Evolutionary conservation across 2,888 invertebrate genomes (phyloP).

Genomic region (Mythimna albipuncta): DNA sequence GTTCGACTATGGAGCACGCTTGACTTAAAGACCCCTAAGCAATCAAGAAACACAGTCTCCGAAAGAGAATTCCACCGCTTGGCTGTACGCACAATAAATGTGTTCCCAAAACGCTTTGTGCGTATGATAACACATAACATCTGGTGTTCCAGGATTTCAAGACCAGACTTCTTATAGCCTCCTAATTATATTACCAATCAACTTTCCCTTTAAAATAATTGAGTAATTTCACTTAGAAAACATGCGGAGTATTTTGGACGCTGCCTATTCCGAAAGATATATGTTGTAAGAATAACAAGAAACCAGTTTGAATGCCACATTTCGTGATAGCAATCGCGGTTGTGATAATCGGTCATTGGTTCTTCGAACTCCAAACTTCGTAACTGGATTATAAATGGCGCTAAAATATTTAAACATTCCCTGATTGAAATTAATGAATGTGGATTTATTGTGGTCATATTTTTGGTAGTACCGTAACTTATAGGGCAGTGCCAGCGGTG

Average conservation of each 20-base stretch:
- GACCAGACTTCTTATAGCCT: not conserved
- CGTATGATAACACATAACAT: too few relatives aligned
- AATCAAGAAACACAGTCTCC: too few relatives aligned
- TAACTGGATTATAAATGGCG: conserved; percentile 61
- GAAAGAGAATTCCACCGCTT: too few relatives aligned
- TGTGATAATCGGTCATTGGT: conserved; percentile 63
- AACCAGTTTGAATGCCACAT: conserved; percentile 56
- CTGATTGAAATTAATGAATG: conserved; percentile 51
- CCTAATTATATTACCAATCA: not conserved
- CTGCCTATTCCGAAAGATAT: conserved; percentile 50
- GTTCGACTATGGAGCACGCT: too few relatives aligned
- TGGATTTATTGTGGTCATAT: conserved; percentile 49
- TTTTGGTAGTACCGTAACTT: conserved; percentile 19
- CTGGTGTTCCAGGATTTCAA: not conserved
- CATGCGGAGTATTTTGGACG: conserved; percentile 26
- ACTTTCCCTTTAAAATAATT: conserved; percentile 11
- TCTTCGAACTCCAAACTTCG: conserved; percentile 25
- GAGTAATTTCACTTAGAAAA: conserved; percentile 39
- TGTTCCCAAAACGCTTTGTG: too few relatives aligned
- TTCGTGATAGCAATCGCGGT: conserved; percentile 50
- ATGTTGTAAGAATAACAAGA: conserved; percentile 52
- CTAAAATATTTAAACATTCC: conserved; percentile 53
- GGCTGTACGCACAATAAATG: too few relatives aligned
- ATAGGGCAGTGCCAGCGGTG: too few relatives aligned
- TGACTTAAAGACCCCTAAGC: too few relatives aligned